Evolutionary conservation across 2,888 invertebrate genomes (phyloP), one percentile per base, ranked within the genome.

Genomic region (Abscondita cerata): DNA sequence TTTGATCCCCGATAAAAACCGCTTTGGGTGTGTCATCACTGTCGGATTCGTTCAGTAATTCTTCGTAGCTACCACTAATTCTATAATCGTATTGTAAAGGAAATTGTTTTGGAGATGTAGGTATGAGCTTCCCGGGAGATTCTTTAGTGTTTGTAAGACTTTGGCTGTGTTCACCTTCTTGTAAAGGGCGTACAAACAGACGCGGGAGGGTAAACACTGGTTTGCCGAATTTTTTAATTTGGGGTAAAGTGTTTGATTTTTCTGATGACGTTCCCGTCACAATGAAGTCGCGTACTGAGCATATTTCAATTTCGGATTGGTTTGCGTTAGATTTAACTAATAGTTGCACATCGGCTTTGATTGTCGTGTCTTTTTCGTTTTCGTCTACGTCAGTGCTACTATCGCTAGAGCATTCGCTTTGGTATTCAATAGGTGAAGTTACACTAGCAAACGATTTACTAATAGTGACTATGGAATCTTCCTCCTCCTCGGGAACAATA

Each of bases 291-390:
- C 75, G 68, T 0, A 80, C 76, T 2, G 82, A 83, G 59, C 82
- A 72, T 44, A 84, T 82, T 74, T 84, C 83, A 47, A 83, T 81
- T 48, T 81, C 81, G 69, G 83, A 83, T 69, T 79, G 80, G 66
- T 73, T 72, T 52, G 83, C 82, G 11, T 77, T 73, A 1, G 83
- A 83, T 74, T 82, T 82, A 1, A 84, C 83, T 54, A 84, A 72
- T 5, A 85, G 72, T 69, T 83, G 84, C 8, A 84, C 80, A 70
- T 84, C 83, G 12, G 83, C 83, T 71, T 79, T 83, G 58, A 80
- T 33, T 18, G 16, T 8, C 13, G 33, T 12, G 13, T 36, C 34
- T 12, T 5, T 11, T 16, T 36, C n/a, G 4, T 31, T 11, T 19
- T 57, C 56, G 20, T 56, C 59, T 16, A 65, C 60, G 4, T 60